Percentiles rank a stretch among this genome's conserved stretches.
These are phyloP conservation scores for Paragorgia papillata DNA, from an alignment of 92 coral and sea anemone species.

Conservation along the genomic window DNA sequence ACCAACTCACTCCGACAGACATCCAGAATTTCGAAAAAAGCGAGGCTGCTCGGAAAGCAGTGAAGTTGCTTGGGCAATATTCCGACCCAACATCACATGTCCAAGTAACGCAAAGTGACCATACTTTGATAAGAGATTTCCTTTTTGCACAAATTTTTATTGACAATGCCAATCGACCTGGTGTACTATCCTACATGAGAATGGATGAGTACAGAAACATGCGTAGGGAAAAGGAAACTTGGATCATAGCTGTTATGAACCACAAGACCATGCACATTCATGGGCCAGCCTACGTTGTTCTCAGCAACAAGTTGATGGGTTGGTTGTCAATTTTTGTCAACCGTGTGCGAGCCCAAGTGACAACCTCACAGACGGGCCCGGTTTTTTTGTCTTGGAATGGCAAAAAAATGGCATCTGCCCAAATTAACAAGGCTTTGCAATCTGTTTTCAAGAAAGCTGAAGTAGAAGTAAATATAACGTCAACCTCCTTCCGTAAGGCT, in stretches of 20 bases:
- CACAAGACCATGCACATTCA: slow-evolving; percentile 61
- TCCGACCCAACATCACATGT: slow-evolving; percentile 31
- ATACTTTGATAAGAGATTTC: slow-evolving; percentile 66
- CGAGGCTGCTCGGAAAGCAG: slow-evolving; percentile 48
- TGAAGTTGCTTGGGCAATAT: slow-evolving; percentile 46
- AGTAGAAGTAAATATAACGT: slow-evolving; percentile 38
- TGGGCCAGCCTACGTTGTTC: slow-evolving; percentile 66
- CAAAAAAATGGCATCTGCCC: slow-evolving; percentile 24
- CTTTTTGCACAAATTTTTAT: slow-evolving; percentile 56
- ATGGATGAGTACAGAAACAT: slow-evolving; percentile 44
- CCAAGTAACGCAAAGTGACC: slow-evolving; percentile 46
- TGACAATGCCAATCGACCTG: slow-evolving; percentile 65
- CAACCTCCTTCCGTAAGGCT: slow-evolving; percentile 51
- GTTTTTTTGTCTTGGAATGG: slow-evolving; percentile 63
- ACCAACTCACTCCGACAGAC: slow-evolving; percentile 32
- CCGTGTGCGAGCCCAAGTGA: slow-evolving; percentile 33
- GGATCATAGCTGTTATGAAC: slow-evolving; percentile 50
- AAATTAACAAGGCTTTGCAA: slow-evolving; percentile 50
- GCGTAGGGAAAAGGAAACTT: slow-evolving; percentile 39
- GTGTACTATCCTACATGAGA: slow-evolving; percentile 62
- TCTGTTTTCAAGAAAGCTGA: slow-evolving; percentile 59
- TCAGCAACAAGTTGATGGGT: slow-evolving; percentile 45
- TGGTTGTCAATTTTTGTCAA: slow-evolving; percentile 46
- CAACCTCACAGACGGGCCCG: neutral
- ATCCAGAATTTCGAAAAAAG: slow-evolving; percentile 54